Evolutionary conservation across 2,888 invertebrate species (phyloP).

Genomic region (Parnassius smintheus): DNA sequence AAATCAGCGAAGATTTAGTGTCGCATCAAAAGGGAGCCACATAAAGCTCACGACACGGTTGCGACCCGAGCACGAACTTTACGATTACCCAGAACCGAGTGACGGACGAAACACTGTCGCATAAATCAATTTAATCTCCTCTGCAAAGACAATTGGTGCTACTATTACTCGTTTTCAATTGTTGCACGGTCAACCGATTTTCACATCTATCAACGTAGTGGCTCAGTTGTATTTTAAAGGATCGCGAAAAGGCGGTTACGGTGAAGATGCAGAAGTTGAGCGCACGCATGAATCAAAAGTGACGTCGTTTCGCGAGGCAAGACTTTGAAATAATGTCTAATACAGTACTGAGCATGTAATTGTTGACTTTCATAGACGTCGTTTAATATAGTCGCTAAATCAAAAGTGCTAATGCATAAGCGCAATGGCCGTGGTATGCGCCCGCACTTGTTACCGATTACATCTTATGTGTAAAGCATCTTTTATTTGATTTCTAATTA

Average conservation of each 20-base stretch:
- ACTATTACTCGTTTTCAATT: conserved; percentile 29
- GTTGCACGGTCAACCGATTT: conserved; percentile 22
- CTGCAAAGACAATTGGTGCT: conserved; percentile 67
- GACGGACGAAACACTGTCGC: conserved; percentile 61
- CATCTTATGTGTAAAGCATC: too few species aligned
- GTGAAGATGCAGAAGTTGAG: conserved; percentile 35
- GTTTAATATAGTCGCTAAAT: conserved; percentile 55
- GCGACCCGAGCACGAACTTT: conserved; percentile 50
- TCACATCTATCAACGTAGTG: conserved; percentile 1
- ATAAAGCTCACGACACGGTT: conserved; percentile 50
- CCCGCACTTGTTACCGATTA: neutral
- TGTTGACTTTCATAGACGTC: conserved; percentile 57
- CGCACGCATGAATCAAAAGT: conserved; percentile 61
- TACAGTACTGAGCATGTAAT: conserved; percentile 62
- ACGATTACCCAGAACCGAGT: conserved; percentile 64
- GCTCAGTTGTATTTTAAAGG: conserved; percentile 1
- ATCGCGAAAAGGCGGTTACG: neutral
- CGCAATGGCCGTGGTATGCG: conserved; percentile 28
- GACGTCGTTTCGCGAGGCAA: conserved; percentile 43
- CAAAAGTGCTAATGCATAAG: conserved; percentile 57
- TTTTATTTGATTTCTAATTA: too few species aligned
- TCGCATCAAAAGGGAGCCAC: conserved; percentile 61
- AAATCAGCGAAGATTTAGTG: conserved; percentile 61
- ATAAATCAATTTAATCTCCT: conserved; percentile 75
- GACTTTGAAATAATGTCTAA: conserved; percentile 56